Conservation (phyloP, 2,113 vertebrate genomes). For the Pitta sordida region DNA sequence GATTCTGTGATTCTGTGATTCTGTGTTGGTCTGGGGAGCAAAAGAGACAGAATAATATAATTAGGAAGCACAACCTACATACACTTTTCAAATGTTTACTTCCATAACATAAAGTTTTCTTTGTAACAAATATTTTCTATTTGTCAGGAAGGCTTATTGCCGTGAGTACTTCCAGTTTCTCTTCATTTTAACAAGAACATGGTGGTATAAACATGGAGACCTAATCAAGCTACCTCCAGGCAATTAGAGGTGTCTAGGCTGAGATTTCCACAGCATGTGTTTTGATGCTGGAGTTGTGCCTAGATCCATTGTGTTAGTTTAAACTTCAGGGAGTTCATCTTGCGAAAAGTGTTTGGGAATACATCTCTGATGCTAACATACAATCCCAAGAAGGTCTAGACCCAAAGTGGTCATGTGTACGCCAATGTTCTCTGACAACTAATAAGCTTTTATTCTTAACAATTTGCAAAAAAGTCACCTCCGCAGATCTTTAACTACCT, state of each 20-base stretch:
- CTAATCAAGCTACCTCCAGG: neutral
- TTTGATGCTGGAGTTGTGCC: slow-evolving; percentile 26
- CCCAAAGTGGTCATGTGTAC: neutral
- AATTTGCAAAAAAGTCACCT: neutral
- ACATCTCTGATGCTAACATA: neutral
- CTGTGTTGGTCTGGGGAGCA: neutral
- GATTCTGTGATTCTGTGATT: no score
- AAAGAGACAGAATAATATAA: neutral
- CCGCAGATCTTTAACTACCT: slow-evolving; percentile 28
- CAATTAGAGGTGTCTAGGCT: neutral
- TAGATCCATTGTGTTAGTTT: neutral
- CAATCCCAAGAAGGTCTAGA: neutral
- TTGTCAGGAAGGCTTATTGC: neutral
- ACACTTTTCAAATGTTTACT: neutral
- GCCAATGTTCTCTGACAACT: neutral
- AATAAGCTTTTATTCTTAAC: neutral
- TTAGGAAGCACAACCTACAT: slow-evolving; percentile 32
- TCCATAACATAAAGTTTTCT: neutral
- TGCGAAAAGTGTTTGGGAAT: neutral
- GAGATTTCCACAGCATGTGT: neutral
- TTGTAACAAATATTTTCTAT: slow-evolving; percentile 4
- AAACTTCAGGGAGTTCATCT: slow-evolving; percentile 13
- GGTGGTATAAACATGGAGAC: neutral
- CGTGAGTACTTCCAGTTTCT: neutral
- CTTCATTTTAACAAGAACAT: neutral